phyloP scores from a whole-genome alignment of 2,888 invertebrate genomes.

The Callosobruchus maculatus region DNA sequence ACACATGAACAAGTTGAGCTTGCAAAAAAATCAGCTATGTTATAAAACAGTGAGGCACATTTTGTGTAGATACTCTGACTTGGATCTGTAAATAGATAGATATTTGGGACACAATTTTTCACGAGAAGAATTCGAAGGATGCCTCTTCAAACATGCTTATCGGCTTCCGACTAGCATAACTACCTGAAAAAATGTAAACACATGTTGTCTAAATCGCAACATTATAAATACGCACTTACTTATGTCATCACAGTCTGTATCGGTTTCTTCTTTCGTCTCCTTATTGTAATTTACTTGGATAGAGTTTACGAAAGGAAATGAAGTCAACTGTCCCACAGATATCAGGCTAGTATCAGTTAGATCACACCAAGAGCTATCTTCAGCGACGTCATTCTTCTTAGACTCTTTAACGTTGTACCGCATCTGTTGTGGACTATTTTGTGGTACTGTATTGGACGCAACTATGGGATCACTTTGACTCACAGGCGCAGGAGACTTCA shows the following conservation, averaged over 20 bases:
- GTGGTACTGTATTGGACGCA: not conserved
- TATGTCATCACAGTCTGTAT: not conserved
- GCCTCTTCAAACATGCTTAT: no score
- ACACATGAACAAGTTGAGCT: no score
- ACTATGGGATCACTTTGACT: not conserved
- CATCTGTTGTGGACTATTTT: not conserved
- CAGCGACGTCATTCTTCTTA: not conserved
- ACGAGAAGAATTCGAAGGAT: no score
- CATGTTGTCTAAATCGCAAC: no score
- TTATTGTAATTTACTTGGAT: not conserved
- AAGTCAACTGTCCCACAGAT: slow-evolving; percentile 1
- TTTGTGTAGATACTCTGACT: no score
- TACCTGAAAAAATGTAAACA: no score
- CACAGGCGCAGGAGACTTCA: not conserved
- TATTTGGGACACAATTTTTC: no score
- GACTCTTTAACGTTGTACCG: not conserved
- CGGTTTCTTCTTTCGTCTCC: not conserved
- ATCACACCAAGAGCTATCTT: slow-evolving; percentile 30
- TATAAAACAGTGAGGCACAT: no score
- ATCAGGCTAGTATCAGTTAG: slow-evolving; percentile 21
- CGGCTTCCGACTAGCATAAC: no score
- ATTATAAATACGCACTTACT: not conserved
- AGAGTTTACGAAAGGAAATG: not conserved
- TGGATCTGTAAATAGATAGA: no score
- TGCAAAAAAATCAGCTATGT: no score